Conservation (phyloP, 2,797 vertebrate genomes). For the Coluber constrictor region DNA sequence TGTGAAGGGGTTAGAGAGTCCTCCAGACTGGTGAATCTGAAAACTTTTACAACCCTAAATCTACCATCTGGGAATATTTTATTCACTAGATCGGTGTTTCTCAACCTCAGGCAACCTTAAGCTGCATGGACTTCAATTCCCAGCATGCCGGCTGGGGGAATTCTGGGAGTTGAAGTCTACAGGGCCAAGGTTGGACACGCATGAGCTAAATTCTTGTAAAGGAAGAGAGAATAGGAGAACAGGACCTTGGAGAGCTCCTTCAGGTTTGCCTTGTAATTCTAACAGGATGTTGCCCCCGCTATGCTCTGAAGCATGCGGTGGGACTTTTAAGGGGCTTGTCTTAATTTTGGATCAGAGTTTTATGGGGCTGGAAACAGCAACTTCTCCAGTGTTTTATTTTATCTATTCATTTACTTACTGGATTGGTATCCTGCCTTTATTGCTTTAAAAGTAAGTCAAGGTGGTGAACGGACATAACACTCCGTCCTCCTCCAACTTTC, state of each 20-base stretch:
- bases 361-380: background rate
- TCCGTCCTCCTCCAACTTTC: too few species aligned
- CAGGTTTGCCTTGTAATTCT: background rate
- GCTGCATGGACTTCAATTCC: background rate
- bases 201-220: background rate
- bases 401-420: too few species aligned
- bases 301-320: background rate
- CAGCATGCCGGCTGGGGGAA: background rate
- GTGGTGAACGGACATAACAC: too few species aligned
- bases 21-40: background rate
- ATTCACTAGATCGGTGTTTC: background rate
- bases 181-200: background rate
- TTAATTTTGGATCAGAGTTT: background rate
- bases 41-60: background rate
- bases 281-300: background rate
- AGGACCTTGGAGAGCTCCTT: background rate
- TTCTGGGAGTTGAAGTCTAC: background rate
- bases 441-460: too few species aligned
- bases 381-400: background rate
- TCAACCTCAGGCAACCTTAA: background rate
- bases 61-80: background rate
- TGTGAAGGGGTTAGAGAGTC: background rate
- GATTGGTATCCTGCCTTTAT: too few species aligned
- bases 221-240: background rate
- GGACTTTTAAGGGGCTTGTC: background rate